Base-by-base conservation (phyloP, 2,888 invertebrate genomes). In the Drosophila diplacantha region DNA sequence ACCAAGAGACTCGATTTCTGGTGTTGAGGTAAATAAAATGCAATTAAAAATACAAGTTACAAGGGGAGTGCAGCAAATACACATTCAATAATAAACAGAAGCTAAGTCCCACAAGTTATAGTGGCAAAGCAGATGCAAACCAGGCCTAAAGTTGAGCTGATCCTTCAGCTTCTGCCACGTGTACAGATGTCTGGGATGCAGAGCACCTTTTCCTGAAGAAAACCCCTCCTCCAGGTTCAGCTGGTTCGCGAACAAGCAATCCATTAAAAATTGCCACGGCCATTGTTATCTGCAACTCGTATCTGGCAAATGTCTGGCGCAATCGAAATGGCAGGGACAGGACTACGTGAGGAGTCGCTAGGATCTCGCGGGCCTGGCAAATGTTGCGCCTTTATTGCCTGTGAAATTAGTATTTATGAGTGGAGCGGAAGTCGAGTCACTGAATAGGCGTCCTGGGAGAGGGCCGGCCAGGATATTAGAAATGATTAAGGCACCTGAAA, bases 401-500 rank as follows among this genome's bases (percentile, higher is more conserved):
- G 87, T 85, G 87, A 87, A 87, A 87, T 87, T 87, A 86, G 86
- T 87, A 87, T 87, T 87, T 87, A 87, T 87, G 78, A 69, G 76
- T 66, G 58, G 78, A 73, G 62, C 81, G 81, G 75, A 70, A 72
- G 74, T 56, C 61, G 52, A 31, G 35, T 31, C 49, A 24, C 50
- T 49, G 49, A 47, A 68, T 49, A 58, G 58, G 57, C 52, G 56
- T 44, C 56, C 38, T 26, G 66, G 39, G 47, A 51, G 51, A 39
- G 35, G 59, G 44, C 66, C 57, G 51, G 69, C 52, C 83, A 79
- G 83, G 85, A 85, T 85, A 85, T 83, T 85, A 84, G 83, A 84
- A 81, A 81, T 84, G 85, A 85, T 84, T 82, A 85, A 84, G 84
- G 80, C 86, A 85, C 85, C 85, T 86, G 86, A 83, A 85, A 82